Conservation (phyloP, 2,797 vertebrate species). For the Australoheros facetus region DNA sequence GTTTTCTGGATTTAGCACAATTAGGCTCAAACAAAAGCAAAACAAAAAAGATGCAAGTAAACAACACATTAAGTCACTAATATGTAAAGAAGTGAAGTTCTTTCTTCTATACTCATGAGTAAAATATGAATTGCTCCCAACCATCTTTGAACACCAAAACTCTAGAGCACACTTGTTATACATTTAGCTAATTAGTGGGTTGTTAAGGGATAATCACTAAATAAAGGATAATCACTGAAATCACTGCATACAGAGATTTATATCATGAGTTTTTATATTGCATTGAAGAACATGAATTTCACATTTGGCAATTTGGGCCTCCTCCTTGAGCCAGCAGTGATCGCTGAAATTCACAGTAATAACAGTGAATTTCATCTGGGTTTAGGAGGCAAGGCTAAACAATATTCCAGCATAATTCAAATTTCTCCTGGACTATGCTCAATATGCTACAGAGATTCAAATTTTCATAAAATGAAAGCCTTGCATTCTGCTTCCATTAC, state of each 20-base stretch:
- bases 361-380: not conserved
- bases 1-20: not conserved
- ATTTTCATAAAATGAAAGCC: not conserved
- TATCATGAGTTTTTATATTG: not conserved
- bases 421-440: not conserved
- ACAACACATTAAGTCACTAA: not conserved
- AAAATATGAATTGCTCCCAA: not conserved
- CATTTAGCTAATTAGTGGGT: not conserved
- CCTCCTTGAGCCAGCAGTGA: not conserved
- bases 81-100: rapidly evolving
- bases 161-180: not conserved
- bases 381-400: not conserved
- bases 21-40: not conserved
- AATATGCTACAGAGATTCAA: not conserved
- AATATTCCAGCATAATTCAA: not conserved
- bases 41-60: not conserved
- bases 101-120: not conserved
- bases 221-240: not conserved
- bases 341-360: not conserved
- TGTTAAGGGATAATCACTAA: not conserved
- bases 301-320: not conserved
- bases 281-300: not conserved
- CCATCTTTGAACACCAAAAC: not conserved
- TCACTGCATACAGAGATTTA: not conserved
- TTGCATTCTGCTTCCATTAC: not conserved